Evolutionary conservation across 2,113 vertebrate species (phyloP).

Genomic region (Mustela lutreola): DNA sequence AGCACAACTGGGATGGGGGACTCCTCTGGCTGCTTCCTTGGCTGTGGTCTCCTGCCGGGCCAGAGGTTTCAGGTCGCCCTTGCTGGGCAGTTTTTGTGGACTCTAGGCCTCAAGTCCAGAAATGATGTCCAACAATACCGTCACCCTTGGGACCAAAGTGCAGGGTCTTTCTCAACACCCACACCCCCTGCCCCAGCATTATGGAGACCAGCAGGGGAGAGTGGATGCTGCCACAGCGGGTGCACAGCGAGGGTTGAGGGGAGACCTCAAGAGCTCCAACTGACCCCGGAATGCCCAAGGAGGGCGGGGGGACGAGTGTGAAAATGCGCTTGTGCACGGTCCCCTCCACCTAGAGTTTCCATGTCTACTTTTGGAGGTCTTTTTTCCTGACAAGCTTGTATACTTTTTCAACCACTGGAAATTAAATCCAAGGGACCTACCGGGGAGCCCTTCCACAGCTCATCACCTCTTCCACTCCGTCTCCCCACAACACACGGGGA

Average conservation of each 20-base stretch:
- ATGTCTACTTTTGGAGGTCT: background rate
- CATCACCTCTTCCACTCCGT: background rate
- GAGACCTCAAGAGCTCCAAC: background rate
- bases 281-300: too few species aligned
- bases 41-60: background rate
- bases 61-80: background rate
- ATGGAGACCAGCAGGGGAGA: background rate
- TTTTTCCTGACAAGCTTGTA: background rate
- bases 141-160: background rate
- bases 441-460: background rate
- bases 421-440: background rate
- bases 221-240: background rate
- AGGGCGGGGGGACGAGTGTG: rapidly evolving
- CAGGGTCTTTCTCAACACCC: background rate
- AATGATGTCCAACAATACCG: background rate
- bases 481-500: background rate
- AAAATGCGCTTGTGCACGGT: background rate
- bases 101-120: background rate
- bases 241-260: background rate
- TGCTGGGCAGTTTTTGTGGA: background rate
- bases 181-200: too few species aligned
- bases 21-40: background rate
- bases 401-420: background rate
- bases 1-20: background rate
- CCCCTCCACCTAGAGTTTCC: background rate